Conservation (phyloP, 2,113 vertebrate genomes). For the Oncorhynchus keta region DNA sequence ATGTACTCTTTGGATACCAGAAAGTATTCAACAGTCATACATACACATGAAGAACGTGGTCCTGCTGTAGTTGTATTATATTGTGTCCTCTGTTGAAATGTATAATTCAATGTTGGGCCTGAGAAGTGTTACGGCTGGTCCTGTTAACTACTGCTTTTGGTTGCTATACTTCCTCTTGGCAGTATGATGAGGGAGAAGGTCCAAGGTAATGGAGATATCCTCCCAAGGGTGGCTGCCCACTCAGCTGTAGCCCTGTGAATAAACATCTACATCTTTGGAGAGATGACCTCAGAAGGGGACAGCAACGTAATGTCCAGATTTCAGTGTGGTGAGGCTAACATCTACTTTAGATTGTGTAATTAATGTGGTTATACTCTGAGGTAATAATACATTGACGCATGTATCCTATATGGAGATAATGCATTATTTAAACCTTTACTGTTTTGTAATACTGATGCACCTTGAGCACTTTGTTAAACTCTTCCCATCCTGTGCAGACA, state of each 20-base stretch:
- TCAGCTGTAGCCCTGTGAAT: constrained; percentile 72
- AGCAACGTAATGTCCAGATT: constrained; percentile 80
- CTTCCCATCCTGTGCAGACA: constrained; percentile 64
- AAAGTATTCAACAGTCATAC: constrained; percentile 54
- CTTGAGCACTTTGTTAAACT: too few relatives aligned
- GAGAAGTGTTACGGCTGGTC: too few relatives aligned
- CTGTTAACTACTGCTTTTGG: not conserved
- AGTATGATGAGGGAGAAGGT: constrained; percentile 84
- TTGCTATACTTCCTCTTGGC: constrained; percentile 54
- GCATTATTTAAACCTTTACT: too few relatives aligned
- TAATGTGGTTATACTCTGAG: too few relatives aligned
- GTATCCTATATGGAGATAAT: too few relatives aligned
- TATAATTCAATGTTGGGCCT: too few relatives aligned
- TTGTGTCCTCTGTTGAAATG: too few relatives aligned
- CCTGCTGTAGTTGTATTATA: too few relatives aligned
- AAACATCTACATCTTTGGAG: constrained; percentile 86
- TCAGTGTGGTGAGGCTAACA: constrained; percentile 74
- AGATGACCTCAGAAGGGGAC: constrained; percentile 77
- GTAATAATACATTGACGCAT: too few relatives aligned
- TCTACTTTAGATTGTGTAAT: too few relatives aligned
- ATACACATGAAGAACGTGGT: too few relatives aligned
- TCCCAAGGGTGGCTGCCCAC: constrained; percentile 83
- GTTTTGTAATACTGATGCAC: too few relatives aligned
- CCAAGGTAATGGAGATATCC: constrained; percentile 75
- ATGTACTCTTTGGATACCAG: constrained; percentile 82